A percentile compares a stretch with the other conserved stretches of the same genome.
phyloP scores from a whole-genome alignment of 1,140 invertebrate genomes.

The Triops cancriformis region DNA sequence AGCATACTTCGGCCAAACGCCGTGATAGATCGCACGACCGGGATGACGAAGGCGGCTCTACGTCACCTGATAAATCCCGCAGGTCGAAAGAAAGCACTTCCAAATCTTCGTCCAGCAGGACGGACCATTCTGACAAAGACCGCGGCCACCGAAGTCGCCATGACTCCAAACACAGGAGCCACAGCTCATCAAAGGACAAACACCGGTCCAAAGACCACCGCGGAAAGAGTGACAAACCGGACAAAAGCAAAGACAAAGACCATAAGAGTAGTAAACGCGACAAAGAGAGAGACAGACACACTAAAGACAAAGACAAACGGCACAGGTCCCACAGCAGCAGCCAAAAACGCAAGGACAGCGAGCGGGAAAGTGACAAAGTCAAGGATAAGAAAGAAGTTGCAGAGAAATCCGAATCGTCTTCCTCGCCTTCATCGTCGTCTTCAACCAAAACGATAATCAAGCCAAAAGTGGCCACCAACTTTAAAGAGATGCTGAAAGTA shows the following conservation, averaged over 20 bases:
- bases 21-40: constrained; percentile 18
- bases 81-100: neutral
- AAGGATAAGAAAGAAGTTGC: constrained; percentile 2
- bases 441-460: neutral
- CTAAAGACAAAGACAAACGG: constrained; percentile 9
- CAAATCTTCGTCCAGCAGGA: neutral
- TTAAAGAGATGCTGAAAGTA: constrained; percentile 2
- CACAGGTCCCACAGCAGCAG: constrained; percentile 14
- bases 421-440: neutral
- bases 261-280: neutral
- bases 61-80: neutral
- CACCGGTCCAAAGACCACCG: neutral
- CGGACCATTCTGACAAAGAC: constrained; percentile 11
- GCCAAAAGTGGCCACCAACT: neutral
- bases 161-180: neutral
- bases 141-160: neutral
- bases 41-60: constrained; percentile 14
- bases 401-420: neutral
- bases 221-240: neutral
- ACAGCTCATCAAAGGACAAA: neutral
- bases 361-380: constrained; percentile 1
- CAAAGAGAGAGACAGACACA: neutral
- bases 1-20: neutral
- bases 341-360: neutral
- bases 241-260: neutral